Evolutionary conservation across 2,888 invertebrate genomes (phyloP).

Genomic region (Phyllotreta cruciferae): DNA sequence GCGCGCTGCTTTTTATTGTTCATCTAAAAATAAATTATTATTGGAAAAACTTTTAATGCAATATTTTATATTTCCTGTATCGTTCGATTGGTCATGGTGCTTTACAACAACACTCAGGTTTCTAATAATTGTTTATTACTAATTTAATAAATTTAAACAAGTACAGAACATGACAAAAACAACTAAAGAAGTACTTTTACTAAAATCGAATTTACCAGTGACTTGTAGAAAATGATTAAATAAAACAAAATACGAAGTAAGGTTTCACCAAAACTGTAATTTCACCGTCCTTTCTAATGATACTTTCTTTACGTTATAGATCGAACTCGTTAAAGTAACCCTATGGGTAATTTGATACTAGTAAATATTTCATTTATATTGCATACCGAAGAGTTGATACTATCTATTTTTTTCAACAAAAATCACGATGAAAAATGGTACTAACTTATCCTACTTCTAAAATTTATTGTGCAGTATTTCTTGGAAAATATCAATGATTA

Average conservation of each 20-base stretch:
- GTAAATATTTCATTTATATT: conserved; percentile 4
- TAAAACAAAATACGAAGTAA: not conserved
- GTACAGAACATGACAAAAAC: no score
- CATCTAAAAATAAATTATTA: not conserved
- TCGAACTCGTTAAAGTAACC: not conserved
- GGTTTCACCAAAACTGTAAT: conserved; percentile 3
- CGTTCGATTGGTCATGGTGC: no score
- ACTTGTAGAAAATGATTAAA: not conserved
- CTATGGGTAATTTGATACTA: conserved; percentile 8
- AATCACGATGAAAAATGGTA: no score
- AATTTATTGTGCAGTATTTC: no score
- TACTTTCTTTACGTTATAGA: conserved; percentile 9
- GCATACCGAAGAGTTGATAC: not conserved
- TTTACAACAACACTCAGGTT: no score
- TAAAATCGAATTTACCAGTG: not conserved
- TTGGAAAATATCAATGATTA: no score
- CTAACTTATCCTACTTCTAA: no score
- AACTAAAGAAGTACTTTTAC: not conserved
- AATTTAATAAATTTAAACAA: no score
- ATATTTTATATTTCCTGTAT: conserved; percentile 1
- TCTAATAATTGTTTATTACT: no score
- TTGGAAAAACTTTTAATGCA: not conserved
- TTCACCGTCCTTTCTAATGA: conserved; percentile 11
- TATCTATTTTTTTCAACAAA: no score
- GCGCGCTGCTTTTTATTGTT: conserved; percentile 7